Base-by-base conservation (phyloP, 30 jellyfish, hydroid and myxozoan species). In the Rhopilema esculentum region DNA sequence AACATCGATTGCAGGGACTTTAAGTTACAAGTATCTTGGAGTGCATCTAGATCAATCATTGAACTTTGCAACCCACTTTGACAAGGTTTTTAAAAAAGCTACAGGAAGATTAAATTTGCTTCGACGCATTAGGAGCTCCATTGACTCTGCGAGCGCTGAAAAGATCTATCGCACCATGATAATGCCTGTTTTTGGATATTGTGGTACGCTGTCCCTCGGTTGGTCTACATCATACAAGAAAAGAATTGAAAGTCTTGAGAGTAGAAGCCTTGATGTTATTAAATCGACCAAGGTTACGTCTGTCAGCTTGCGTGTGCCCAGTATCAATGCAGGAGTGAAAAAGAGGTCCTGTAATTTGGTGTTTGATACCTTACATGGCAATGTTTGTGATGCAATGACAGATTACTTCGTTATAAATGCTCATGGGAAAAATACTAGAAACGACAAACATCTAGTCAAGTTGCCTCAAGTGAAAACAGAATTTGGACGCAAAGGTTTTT, bases 1-100 rank as follows among this genome's bases (percentile, higher is more conserved):
- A 53, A 66, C 62, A 40, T 28, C 48, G 72, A 70, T 83, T 61
- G 49, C 62, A 22, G 85, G 85, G 72, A 69, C 92, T 29, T 68
- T 40, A 27, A 67, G 85, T 64, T 83, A 83, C 62, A 83, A 83
- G 52, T 83, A 83, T 64, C 92, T 83, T 72, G 92, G 82, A 68
- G 82, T 80, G 22, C 82, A 80, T 63, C 90, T 80, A 64, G 88
- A 77, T 4, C 85, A 27, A 27, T 29, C 72, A 20, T 69, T 69
- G 80, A 69, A 24, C 80, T 69, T 75, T 75, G 85, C 50, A 75
- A 57, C 50, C 31, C 88, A 77, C 63, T 53, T 77, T 57, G 48
- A 51, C 63, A 77, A 30, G 27, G 52, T 53, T 74, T 77, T 23
- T 74, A 77, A 77, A 77, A 40, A 50, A 27, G 77, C 88, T 30